phyloP scores from a whole-genome alignment of 2,888 invertebrate species.

The Pilophorus perplexus region DNA sequence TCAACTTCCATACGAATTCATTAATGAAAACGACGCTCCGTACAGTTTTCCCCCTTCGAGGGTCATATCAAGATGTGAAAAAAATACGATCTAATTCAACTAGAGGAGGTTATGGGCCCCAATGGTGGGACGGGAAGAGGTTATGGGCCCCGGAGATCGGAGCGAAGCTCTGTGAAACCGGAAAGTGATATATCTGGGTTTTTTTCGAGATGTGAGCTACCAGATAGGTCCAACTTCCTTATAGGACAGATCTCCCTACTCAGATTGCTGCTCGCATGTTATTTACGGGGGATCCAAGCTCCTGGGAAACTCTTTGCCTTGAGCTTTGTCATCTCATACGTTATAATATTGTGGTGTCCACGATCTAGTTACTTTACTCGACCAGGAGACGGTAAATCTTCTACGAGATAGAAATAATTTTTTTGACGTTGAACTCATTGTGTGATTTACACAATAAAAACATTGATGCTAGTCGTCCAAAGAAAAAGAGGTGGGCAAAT shows the following conservation, averaged over 20 bases:
- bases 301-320: constrained; percentile 20
- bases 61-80: background rate
- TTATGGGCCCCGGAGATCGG: too few species aligned
- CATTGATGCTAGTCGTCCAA: too few species aligned
- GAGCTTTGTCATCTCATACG: constrained; percentile 11
- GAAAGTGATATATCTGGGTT: constrained; percentile 26
- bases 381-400: constrained; percentile 7
- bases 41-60: background rate
- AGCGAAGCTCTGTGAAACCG: too few species aligned
- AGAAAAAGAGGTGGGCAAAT: too few species aligned
- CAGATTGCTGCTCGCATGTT: constrained; percentile 29
- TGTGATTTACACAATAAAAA: too few species aligned
- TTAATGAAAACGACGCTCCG: constrained; percentile 7
- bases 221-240: constrained; percentile 34
- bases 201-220: constrained; percentile 22
- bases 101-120: background rate
- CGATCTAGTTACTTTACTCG: constrained; percentile 10
- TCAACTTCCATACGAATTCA: too few species aligned
- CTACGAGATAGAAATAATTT: too few species aligned
- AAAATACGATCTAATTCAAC: constrained; percentile 12
- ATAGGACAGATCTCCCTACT: constrained; percentile 22
- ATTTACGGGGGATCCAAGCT: constrained; percentile 20
- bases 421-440: too few species aligned
- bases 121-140: background rate
- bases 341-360: constrained; percentile 10